Evolutionary conservation across 1,140 invertebrate species (phyloP).

Genomic region (Zophobas morio): DNA sequence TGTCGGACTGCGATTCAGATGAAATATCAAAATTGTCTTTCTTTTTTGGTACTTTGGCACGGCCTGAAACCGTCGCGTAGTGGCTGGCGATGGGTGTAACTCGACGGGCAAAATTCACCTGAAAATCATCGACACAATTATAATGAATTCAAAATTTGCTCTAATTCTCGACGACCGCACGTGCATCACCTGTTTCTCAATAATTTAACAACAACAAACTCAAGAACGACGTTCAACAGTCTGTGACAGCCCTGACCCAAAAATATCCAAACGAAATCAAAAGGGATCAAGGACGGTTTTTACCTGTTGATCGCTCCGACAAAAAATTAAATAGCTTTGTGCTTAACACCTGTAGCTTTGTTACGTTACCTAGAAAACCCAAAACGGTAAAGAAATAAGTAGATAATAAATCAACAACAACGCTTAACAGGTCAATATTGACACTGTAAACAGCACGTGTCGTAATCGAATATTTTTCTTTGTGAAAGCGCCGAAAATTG

Average conservation of each 20-base stretch:
- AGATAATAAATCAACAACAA: background rate
- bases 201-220: too few species aligned
- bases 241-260: too few species aligned
- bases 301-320: too few species aligned
- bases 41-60: background rate
- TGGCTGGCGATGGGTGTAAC: background rate
- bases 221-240: too few species aligned
- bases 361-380: background rate
- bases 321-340: too few species aligned
- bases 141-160: too few species aligned
- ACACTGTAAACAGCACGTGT: background rate
- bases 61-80: background rate
- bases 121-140: too few species aligned
- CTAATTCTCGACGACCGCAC: too few species aligned
- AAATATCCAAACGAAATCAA: too few species aligned
- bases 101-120: background rate
- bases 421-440: background rate
- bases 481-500: background rate
- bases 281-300: too few species aligned
- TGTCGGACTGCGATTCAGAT: constrained; percentile 62
- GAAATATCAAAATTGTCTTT: constrained; percentile 2
- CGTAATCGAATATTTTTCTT: background rate
- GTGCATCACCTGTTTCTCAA: too few species aligned
- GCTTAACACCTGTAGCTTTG: background rate
- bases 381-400: background rate